Evolutionary conservation across 1,140 invertebrate genomes (phyloP).

Genomic region (Drosophila auraria): DNA sequence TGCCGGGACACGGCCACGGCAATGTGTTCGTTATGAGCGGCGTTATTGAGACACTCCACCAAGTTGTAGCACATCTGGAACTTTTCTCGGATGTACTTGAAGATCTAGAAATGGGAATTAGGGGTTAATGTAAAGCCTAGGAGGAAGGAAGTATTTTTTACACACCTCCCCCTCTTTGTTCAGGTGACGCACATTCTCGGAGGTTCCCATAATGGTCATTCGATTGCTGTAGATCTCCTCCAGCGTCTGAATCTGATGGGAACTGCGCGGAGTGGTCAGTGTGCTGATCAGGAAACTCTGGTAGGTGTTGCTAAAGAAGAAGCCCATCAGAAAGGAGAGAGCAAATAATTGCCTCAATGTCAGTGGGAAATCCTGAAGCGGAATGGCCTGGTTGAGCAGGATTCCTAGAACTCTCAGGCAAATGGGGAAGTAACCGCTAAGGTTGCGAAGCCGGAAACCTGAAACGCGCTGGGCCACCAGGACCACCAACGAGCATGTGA

Average conservation of each 20-base stretch:
- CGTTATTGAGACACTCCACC: constrained; percentile 74
- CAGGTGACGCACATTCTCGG: constrained; percentile 73
- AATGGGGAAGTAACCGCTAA: constrained; percentile 55
- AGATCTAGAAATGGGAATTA: constrained; percentile 46
- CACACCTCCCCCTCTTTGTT: constrained; percentile 77
- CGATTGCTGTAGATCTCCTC: constrained; percentile 68
- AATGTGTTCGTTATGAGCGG: constrained; percentile 60
- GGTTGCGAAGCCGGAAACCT: constrained; percentile 7
- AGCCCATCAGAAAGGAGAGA: constrained; percentile 58
- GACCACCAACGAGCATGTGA: constrained; percentile 53
- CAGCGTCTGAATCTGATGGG: constrained; percentile 65
- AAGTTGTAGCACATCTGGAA: constrained; percentile 80
- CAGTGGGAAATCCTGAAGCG: constrained; percentile 21
- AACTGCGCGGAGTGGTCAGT: constrained; percentile 67
- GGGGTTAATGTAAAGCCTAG: background rate
- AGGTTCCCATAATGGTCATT: constrained; percentile 76
- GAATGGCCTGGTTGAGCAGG: constrained; percentile 64
- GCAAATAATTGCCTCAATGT: constrained; percentile 51
- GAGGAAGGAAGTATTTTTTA: background rate
- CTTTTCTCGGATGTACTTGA: constrained; percentile 77
- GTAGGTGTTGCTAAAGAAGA: constrained; percentile 78
- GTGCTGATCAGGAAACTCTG: constrained; percentile 81
- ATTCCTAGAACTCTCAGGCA: constrained; percentile 60
- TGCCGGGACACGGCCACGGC: constrained; percentile 78
- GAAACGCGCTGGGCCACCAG: constrained; percentile 48